Evolutionary conservation across 2,888 invertebrate species (phyloP), one percentile per base, ranked within the genome.

Genomic region (Deilephila porcellus): DNA sequence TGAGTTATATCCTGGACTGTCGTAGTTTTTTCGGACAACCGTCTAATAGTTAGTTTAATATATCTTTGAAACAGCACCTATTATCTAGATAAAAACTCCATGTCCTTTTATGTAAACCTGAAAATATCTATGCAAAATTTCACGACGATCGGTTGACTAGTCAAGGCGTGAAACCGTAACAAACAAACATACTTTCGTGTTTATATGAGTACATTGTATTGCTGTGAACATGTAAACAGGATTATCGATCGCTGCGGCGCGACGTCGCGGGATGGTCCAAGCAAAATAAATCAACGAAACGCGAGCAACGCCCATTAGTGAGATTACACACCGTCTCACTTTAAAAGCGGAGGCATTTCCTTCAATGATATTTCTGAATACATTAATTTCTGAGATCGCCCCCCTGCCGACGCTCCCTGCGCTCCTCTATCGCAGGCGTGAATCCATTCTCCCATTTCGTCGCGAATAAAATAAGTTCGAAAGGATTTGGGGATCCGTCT

Each of bases 361-460:
- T 64, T 67, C 67, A 67, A 78, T 80, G 76, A 80, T 80, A 78
- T 80, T 79, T 75, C 75, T 75, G 80, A 80, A 80, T 80, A 80
- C 79, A 80, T 80, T 79, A 79, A 80, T 80, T 80, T 77, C 75
- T 77, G 73, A 78, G 78, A 67, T 67, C 45, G 67, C 20, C 37
- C 37, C 45, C 45, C 45, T 14, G 20, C 52, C 52, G 6, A 1
- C 56, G n/a, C 19, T 19, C 64, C 64, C 14, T 52, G 45, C 67
- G 14, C 45, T 25, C 25, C 52, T 67, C 67, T 67, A 67, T 67
- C 67, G 67, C 67, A 67, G 67, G 67, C 67, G 63, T 56, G 64
- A 64, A 63, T 76, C 78, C 73, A 74, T 60, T 67, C 67, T 67
- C 52, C 45, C 67, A 75, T 77, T 76, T 79, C 76, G 71, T 74